Evolutionary conservation across 1,140 invertebrate species (phyloP), one percentile per base, ranked within the genome.

Genomic region (Megathymus violae): DNA sequence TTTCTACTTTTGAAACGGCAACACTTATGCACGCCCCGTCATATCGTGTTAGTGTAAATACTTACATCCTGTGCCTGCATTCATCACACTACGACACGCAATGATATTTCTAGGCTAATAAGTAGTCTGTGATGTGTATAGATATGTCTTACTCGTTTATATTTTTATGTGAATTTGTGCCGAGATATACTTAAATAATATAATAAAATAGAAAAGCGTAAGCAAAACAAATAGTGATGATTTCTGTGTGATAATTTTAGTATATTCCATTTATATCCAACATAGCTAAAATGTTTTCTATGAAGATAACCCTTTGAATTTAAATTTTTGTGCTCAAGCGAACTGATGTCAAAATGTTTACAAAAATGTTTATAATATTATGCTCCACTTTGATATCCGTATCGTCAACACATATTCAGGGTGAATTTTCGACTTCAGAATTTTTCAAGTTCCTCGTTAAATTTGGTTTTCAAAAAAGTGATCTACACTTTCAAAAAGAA

Each of bases 381-480:
- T 74, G 64, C 34, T 70, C 67, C n/a, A 64, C 80, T 56, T 74
- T 88, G 47, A 11, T 74, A 9, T 47, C 46, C 19, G 76, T 74
- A 16, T 81, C 77, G 13, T 64, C 76, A 27, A 82, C 80, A 40
- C 88, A 82, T 51, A 85, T 91, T 62, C 79, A 81, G 60, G 88
- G 86, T 40, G 78, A 83, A 68, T 91, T 91, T 76, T 81, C 84
- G 25, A 89, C 88, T 13, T 64, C 74, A 50, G 87, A 89, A 34
- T 98, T 98, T 86, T 98, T 98, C 84, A 94, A 95, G 79, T 98
- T 99, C 91, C 92, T 99, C 27, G 93, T 97, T 1, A 99, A 99
- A 91, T 99, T 99, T 89, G 98, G 98, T 56, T 97, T 99, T 87
- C 97, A 99, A 91, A 98, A 99, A 90, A 98, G 97, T n/a, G 96